A percentile compares a stretch with the other conserved stretches of the same genome.
Conservation (phyloP, 2,888 invertebrate species). For the Oegoconia quadripuncta region DNA sequence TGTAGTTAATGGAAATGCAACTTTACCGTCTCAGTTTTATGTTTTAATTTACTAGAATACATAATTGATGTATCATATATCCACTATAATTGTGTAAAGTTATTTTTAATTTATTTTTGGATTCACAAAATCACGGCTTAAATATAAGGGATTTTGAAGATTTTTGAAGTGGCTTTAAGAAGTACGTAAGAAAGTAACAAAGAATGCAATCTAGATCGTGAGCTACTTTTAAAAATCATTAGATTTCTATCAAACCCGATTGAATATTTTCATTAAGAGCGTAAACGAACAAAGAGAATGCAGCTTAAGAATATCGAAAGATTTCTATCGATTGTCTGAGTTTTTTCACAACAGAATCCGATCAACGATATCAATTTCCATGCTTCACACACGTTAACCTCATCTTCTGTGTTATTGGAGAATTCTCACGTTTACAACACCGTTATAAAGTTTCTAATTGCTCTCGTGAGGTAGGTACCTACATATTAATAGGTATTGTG, state of each 20-base stretch:
- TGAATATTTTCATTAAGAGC: conserved; percentile 3
- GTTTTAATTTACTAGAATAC: conserved; percentile 28
- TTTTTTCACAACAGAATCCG: conserved; percentile 34
- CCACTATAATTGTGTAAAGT: conserved; percentile 47
- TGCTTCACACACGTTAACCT: conserved; percentile 52
- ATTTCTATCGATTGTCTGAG: conserved; percentile 34
- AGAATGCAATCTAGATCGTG: too few species aligned
- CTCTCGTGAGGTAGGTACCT: conserved; percentile 17
- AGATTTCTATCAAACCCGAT: not conserved
- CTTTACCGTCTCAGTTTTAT: conserved; percentile 32
- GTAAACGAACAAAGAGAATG: conserved; percentile 24
- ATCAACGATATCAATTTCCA: conserved; percentile 45
- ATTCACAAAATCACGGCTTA: conserved; percentile 44
- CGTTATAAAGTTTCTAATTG: conserved; percentile 20
- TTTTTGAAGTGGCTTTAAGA: conserved; percentile 8
- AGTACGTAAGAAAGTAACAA: too few species aligned
- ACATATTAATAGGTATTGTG: not conserved
- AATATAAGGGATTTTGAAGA: conserved; percentile 30
- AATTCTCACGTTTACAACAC: conserved; percentile 45
- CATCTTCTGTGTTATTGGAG: conserved; percentile 37
- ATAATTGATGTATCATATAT: conserved; percentile 31
- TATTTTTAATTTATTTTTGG: conserved; percentile 62
- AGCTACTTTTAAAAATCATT: not conserved
- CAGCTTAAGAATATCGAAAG: conserved; percentile 20
- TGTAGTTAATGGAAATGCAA: conserved; percentile 35